A percentile compares a stretch with the other conserved stretches of the same genome.
These are phyloP conservation scores for Steinernema hermaphroditum DNA, from an alignment of 2,888 invertebrate genomes.

Conservation along the genomic window DNA sequence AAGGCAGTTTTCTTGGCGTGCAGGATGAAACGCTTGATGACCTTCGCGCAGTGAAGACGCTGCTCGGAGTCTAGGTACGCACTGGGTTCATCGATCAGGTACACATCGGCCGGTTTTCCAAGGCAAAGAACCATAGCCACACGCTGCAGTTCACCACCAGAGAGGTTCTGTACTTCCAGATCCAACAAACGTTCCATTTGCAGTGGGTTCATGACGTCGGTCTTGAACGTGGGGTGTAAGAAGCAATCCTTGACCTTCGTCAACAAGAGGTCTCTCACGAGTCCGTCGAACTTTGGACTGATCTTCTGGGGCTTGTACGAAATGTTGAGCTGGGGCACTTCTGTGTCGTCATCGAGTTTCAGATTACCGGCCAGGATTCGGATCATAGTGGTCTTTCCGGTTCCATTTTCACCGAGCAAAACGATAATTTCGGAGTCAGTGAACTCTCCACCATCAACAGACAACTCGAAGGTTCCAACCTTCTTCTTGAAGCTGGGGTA, in stretches of 20 bases:
- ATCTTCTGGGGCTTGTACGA: constrained; percentile 99
- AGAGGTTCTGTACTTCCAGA: constrained; percentile 79
- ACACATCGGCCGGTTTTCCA: constrained; percentile 97
- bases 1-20: constrained; percentile 99
- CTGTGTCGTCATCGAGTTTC: constrained; percentile 79
- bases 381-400: constrained; percentile 98
- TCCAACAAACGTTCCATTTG: constrained; percentile 63
- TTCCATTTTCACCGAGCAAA: constrained; percentile 91
- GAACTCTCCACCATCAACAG: constrained; percentile 86
- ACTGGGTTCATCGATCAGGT: constrained; percentile 96
- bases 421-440: constrained; percentile 99
- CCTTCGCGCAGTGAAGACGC: constrained; percentile 98
- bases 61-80: constrained; percentile 99
- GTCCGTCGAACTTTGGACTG: constrained; percentile 77
- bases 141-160: constrained; percentile 97
- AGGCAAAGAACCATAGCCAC: constrained; percentile 93
- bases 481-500: constrained; percentile 86
- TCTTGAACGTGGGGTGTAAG: constrained; percentile 89
- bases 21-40: constrained; percentile 93
- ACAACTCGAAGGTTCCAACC: constrained; percentile 75
- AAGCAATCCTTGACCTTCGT: constrained; percentile 97
- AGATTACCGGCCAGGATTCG: constrained; percentile 94
- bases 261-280: constrained; percentile 85
- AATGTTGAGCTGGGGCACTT: constrained; percentile 86
- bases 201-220: constrained; percentile 89